Percentiles rank a stretch among this genome's conserved stretches.
Evolutionary conservation across 2,888 invertebrate genomes (phyloP).

Genomic region (Platycheirus rosarum): DNA sequence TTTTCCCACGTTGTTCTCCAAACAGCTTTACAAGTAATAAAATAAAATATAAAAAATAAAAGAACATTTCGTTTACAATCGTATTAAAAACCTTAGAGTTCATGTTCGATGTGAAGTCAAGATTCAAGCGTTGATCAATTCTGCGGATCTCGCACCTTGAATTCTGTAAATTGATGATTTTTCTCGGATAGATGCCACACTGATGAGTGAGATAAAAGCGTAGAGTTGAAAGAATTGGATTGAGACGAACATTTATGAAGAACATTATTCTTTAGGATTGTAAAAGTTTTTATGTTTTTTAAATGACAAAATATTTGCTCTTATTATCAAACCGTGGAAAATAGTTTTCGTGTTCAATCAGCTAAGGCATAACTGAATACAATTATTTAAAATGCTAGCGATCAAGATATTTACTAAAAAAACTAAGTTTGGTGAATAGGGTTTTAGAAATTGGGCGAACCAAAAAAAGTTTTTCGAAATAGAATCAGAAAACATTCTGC

Average conservation of each 20-base stretch:
- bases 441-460: too few relatives aligned
- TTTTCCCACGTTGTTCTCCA: conserved; percentile 60
- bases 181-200: not conserved
- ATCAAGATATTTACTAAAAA: too few relatives aligned
- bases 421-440: too few relatives aligned
- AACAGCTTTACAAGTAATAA: conserved; percentile 28
- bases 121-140: conserved; percentile 53
- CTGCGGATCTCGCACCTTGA: conserved; percentile 62
- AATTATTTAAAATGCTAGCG: too few relatives aligned
- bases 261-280: conserved; percentile 6
- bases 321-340: conserved; percentile 17
- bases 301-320: conserved; percentile 6
- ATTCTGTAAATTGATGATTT: conserved; percentile 33
- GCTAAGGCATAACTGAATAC: too few relatives aligned
- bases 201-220: conserved; percentile 40
- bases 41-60: conserved; percentile 9
- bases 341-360: not conserved
- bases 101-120: conserved; percentile 38
- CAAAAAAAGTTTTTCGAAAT: too few relatives aligned
- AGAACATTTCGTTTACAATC: conserved; percentile 44
- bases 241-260: not conserved
- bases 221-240: not conserved
- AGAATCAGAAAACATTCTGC: too few relatives aligned
- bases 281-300: not conserved
- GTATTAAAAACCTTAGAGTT: conserved; percentile 22